Conservation (phyloP, 2,797 vertebrate species). For the Danio kyathit region DNA sequence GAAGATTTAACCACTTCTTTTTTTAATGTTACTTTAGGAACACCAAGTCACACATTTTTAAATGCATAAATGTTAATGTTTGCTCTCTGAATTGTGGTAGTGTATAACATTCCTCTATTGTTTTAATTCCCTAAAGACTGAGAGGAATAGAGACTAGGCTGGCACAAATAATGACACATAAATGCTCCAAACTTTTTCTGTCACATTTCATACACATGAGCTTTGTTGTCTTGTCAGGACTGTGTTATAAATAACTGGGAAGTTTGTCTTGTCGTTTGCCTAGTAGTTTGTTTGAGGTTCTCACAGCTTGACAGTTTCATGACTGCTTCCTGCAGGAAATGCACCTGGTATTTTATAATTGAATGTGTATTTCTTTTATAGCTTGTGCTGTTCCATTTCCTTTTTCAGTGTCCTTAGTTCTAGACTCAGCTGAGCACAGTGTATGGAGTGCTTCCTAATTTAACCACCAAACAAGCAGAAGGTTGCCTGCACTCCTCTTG, state of each 20-base stretch:
- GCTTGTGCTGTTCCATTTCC: conserved; percentile 56
- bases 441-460: conserved; percentile 17
- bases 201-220: neutral
- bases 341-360: conserved; percentile 19
- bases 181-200: conserved; percentile 2
- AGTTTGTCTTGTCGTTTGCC: conserved; percentile 1
- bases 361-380: conserved; percentile 36
- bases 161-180: neutral
- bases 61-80: too few relatives aligned
- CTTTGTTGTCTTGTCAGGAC: neutral
- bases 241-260: conserved; percentile 30
- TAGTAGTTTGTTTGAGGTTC: conserved; percentile 22
- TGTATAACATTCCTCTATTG: too few relatives aligned
- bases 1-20: neutral
- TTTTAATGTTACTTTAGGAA: neutral
- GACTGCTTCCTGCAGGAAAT: conserved; percentile 19
- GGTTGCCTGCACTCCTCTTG: neutral
- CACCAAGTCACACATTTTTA: too few relatives aligned
- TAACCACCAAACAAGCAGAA: neutral
- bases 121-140: neutral
- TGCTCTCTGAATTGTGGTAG: too few relatives aligned
- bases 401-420: conserved; percentile 51
- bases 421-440: conserved; percentile 9
- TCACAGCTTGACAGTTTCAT: conserved; percentile 6
- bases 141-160: neutral